These are phyloP conservation scores for Limnephilus rhombicus DNA, from an alignment of 2,888 invertebrate genomes.

Conservation along the genomic window DNA sequence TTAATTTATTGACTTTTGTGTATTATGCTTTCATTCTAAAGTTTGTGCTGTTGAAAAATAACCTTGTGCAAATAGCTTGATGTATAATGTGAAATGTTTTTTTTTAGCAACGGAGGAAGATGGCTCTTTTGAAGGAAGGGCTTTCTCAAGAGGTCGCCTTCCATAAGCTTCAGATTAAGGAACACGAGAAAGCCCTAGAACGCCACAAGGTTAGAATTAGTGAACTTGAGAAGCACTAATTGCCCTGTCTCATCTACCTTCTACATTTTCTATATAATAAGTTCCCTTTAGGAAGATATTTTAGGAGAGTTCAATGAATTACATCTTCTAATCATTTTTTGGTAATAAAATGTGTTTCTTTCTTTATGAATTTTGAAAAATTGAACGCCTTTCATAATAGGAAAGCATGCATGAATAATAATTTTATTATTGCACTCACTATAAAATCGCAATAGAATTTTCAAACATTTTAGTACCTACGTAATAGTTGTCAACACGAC, in stretches of 20 bases:
- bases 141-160: constrained; percentile 86
- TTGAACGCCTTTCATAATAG: no score
- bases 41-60: not conserved
- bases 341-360: not conserved
- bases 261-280: not conserved
- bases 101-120: constrained; percentile 87
- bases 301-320: not conserved
- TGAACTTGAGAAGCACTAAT: not conserved
- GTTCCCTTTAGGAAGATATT: no score
- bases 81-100: not conserved
- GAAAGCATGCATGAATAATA: no score
- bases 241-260: not conserved
- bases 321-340: not conserved
- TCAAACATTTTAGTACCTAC: not conserved
- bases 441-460: no score
- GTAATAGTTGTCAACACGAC: no score
- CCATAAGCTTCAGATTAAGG: constrained; percentile 91
- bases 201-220: constrained; percentile 84
- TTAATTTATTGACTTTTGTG: no score
- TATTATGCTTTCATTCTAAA: not conserved
- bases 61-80: not conserved
- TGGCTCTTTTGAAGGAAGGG: constrained; percentile 83
- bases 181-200: constrained; percentile 90
- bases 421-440: no score
- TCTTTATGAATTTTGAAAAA: no score